Evolutionary conservation across 2,113 vertebrate genomes (phyloP).

Genomic region (Menura novaehollandiae): DNA sequence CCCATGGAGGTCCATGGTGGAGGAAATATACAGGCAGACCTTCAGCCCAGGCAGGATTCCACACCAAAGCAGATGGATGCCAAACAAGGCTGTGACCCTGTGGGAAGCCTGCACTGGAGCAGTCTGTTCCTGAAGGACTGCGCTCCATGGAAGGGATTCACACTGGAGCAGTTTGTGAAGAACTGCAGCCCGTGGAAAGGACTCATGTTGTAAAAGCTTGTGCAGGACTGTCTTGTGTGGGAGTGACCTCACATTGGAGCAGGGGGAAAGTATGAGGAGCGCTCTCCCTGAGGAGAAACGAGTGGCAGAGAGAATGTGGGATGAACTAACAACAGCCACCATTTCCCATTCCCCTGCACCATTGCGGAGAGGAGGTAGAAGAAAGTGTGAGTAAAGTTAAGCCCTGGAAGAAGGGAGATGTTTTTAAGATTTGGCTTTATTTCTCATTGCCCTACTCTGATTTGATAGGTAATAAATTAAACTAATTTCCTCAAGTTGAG

Average conservation of each 20-base stretch:
- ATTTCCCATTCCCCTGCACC: neutral
- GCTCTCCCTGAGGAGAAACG: rapidly evolving
- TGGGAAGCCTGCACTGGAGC: neutral
- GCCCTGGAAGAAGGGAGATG: neutral
- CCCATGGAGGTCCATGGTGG: neutral
- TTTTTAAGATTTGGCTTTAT: neutral
- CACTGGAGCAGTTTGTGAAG: neutral
- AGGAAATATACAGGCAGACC: neutral
- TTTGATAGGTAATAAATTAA: neutral
- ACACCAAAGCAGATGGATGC: neutral
- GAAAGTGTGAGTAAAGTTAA: neutral
- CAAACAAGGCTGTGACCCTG: neutral
- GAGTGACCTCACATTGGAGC: neutral
- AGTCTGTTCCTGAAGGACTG: neutral
- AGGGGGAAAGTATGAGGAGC: neutral
- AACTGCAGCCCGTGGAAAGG: neutral
- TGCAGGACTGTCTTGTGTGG: neutral
- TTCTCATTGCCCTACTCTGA: neutral
- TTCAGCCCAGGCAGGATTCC: neutral
- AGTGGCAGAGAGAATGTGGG: neutral
- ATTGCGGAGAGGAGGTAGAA: neutral
- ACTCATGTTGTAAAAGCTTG: neutral
- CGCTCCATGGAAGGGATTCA: neutral
- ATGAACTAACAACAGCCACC: neutral
- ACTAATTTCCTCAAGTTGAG: neutral